phyloP scores from a whole-genome alignment of 2,797 vertebrate genomes.

The Pempheris klunzingeri region DNA sequence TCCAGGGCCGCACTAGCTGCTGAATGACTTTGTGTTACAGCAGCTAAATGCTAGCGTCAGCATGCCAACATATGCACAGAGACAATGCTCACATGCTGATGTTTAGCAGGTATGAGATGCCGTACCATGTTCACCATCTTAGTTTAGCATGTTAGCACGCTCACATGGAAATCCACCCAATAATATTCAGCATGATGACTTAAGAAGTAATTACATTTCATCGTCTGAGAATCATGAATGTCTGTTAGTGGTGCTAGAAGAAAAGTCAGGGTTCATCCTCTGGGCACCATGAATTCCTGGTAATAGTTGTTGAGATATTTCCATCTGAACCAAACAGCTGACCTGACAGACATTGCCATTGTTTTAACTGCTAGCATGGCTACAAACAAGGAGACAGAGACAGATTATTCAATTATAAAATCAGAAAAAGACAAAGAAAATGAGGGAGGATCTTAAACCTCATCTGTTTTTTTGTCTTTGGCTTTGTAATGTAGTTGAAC shows the following conservation, averaged over 20 bases:
- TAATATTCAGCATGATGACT: too few relatives aligned
- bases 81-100: not conserved
- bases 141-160: not conserved
- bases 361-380: not conserved
- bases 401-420: not conserved
- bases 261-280: not conserved
- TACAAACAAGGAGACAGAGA: not conserved
- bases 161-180: not conserved
- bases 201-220: not conserved
- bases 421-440: not conserved
- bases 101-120: not conserved
- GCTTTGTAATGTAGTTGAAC: not conserved
- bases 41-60: not conserved
- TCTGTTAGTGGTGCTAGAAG: too few relatives aligned
- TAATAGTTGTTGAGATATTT: not conserved
- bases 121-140: not conserved
- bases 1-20: not conserved
- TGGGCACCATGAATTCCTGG: not conserved
- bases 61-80: not conserved
- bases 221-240: not conserved
- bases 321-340: not conserved
- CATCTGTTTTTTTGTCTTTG: too few relatives aligned
- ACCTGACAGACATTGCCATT: not conserved
- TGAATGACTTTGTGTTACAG: too few relatives aligned
- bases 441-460: too few relatives aligned